phyloP scores from a whole-genome alignment of 1,140 invertebrate genomes.

The Phymorhynchus buccinoides region DNA sequence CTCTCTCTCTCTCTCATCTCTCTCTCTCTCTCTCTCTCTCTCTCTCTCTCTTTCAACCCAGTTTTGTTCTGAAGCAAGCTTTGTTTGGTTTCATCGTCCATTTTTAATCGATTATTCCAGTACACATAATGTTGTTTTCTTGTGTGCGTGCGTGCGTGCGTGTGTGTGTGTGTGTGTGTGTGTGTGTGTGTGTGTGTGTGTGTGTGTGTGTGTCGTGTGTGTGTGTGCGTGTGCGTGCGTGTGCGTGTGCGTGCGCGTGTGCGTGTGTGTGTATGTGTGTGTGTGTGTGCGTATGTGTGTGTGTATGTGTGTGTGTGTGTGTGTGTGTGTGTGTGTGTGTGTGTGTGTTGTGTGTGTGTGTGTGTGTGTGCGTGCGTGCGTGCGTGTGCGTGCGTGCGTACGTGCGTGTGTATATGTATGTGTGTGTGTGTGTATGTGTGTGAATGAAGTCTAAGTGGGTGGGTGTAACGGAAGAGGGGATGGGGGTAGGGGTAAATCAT shows the following conservation, averaged over 20 bases:
- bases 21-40: not conserved
- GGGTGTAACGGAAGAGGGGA: too few species aligned
- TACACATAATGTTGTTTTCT: not conserved
- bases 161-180: not conserved
- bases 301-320: not conserved
- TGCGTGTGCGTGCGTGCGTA: not conserved
- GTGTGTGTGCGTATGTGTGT: not conserved
- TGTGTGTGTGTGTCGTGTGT: not conserved
- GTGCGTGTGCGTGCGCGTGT: not conserved
- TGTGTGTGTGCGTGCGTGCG: not conserved
- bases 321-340: constrained; percentile 6
- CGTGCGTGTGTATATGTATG: not conserved
- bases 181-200: not conserved
- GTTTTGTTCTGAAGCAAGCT: too few species aligned
- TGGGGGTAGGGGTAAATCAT: too few species aligned
- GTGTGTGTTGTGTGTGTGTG: not conserved
- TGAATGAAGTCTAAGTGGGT: too few species aligned
- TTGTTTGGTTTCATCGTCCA: not conserved
- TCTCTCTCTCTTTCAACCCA: not conserved
- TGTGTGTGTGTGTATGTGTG: too few species aligned
- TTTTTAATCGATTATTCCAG: not conserved
- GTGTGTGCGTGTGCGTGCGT: not conserved
- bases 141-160: not conserved
- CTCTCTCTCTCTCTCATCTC: not conserved
- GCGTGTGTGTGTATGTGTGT: not conserved